phyloP scores from a whole-genome alignment of 1,140 invertebrate species.

The Procambarus clarkii region DNA sequence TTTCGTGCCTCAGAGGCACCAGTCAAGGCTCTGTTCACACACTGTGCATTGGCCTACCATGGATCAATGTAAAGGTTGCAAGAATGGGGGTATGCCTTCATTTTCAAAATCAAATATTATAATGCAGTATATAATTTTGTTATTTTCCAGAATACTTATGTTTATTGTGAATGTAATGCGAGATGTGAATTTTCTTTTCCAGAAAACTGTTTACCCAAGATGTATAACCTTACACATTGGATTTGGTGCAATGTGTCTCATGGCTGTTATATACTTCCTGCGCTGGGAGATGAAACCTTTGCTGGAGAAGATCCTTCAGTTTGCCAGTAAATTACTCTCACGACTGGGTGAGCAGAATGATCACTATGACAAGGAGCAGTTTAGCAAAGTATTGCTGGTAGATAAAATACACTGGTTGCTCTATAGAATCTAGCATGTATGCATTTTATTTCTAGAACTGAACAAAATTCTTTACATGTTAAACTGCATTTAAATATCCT shows the following conservation, averaged over 20 bases:
- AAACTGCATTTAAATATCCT: too few relatives aligned
- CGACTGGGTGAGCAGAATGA: neutral
- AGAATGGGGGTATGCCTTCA: too few relatives aligned
- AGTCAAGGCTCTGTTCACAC: too few relatives aligned
- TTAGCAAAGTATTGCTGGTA: slow-evolving; percentile 17
- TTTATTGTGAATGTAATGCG: neutral
- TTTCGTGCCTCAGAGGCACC: too few relatives aligned
- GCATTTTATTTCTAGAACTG: too few relatives aligned
- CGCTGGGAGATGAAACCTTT: slow-evolving; percentile 44
- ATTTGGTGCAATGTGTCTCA: slow-evolving; percentile 28
- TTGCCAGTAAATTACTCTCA: neutral
- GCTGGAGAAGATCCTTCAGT: slow-evolving; percentile 42
- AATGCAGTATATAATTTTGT: too few relatives aligned
- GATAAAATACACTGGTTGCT: slow-evolving; percentile 28
- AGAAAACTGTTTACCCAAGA: slow-evolving; percentile 34
- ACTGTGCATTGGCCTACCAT: too few relatives aligned
- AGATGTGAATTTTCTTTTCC: slow-evolving; percentile 13
- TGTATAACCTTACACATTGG: slow-evolving; percentile 28
- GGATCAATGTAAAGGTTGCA: too few relatives aligned
- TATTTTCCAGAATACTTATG: neutral
- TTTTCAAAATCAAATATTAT: too few relatives aligned
- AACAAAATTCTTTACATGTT: too few relatives aligned
- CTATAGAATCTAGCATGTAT: neutral
- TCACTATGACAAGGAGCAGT: neutral
- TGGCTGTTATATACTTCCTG: slow-evolving; percentile 34